phyloP scores from a whole-genome alignment of 2,888 invertebrate species.

The Cosmia pyralina region DNA sequence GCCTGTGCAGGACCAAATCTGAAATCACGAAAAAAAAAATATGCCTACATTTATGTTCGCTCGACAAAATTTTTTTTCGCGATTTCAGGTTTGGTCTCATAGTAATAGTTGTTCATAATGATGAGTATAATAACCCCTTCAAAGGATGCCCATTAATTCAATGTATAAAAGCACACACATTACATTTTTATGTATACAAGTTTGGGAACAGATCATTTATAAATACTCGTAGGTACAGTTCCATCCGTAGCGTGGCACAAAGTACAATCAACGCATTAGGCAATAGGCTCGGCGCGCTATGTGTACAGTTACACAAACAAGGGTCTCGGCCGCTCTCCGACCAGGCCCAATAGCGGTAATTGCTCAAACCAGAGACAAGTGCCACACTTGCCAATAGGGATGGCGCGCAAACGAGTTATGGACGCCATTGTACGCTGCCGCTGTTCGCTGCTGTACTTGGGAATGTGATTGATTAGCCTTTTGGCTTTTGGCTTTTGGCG shows the following conservation, averaged over 20 bases:
- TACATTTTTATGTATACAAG: no score
- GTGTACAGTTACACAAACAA: conserved; percentile 76
- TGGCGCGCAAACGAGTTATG: conserved; percentile 54
- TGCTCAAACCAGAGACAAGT: conserved; percentile 71
- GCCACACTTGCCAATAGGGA: conserved; percentile 53
- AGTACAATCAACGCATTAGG: conserved; percentile 60
- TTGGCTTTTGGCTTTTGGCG: conserved; percentile 26
- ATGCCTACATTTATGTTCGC: no score
- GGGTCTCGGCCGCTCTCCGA: conserved; percentile 56
- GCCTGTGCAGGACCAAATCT: no score
- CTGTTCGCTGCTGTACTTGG: neutral
- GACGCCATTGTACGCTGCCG: conserved; percentile 28
- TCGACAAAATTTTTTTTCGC: no score
- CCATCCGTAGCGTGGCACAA: conserved; percentile 14
- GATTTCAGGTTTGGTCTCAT: no score
- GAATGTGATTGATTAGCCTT: conserved; percentile 39
- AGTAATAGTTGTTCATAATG: no score
- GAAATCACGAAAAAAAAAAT: no score
- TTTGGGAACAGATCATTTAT: no score
- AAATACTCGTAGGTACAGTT: no score
- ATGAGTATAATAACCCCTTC: no score
- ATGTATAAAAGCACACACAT: no score
- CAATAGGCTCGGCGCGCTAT: conserved; percentile 60
- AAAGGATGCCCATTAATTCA: no score
- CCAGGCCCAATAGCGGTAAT: conserved; percentile 78